phyloP scores from a whole-genome alignment of 1,140 invertebrate species.

The Arion vulgaris region DNA sequence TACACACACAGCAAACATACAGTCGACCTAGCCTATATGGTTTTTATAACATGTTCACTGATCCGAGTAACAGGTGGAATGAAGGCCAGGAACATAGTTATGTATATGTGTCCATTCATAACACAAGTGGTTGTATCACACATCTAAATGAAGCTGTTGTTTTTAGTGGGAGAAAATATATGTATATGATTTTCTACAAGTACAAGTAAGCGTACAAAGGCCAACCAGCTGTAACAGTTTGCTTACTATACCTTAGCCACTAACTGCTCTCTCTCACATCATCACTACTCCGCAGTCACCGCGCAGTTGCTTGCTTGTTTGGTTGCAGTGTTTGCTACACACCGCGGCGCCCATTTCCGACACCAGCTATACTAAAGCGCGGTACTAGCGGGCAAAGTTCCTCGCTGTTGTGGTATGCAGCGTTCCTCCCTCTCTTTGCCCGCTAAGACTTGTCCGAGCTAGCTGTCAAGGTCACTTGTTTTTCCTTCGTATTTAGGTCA shows the following conservation, averaged over 20 bases:
- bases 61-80: no score
- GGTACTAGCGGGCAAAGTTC: background rate
- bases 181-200: no score
- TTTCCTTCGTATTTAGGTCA: slow-evolving; percentile 1
- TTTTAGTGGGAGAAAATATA: no score
- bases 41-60: no score
- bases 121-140: no score
- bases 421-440: background rate
- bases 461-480: slow-evolving; percentile 3
- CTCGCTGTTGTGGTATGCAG: slow-evolving; percentile 6
- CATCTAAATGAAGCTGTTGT: no score
- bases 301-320: background rate
- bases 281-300: background rate
- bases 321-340: background rate
- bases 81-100: no score
- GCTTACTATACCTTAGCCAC: background rate
- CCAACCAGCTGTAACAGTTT: background rate
- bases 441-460: background rate
- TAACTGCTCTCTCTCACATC: slow-evolving; percentile 3
- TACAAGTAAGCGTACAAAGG: background rate
- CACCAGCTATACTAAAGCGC: background rate
- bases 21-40: no score
- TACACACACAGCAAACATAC: no score
- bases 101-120: no score
- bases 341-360: background rate